These are phyloP conservation scores for Dendrocincla tyrannina DNA, from an alignment of 2,797 vertebrate genomes.

Conservation along the genomic window DNA sequence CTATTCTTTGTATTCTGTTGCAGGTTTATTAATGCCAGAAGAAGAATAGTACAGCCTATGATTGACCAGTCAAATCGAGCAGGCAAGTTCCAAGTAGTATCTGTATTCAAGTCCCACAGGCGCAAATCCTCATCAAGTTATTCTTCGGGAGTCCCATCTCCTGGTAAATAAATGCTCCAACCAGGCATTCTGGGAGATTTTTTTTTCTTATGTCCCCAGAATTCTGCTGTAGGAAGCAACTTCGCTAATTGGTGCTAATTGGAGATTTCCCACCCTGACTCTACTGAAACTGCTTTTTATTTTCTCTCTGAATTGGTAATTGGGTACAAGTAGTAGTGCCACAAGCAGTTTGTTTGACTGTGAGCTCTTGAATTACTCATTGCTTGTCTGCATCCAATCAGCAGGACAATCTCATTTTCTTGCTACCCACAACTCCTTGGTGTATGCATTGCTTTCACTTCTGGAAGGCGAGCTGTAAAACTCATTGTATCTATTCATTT, in stretches of 20 bases:
- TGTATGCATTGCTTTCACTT: slow-evolving; percentile 70
- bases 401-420: slow-evolving; percentile 77
- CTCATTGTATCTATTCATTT: slow-evolving; percentile 79
- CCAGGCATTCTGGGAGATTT: slow-evolving; percentile 80
- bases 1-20: slow-evolving; percentile 79
- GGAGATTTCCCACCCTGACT: slow-evolving; percentile 93
- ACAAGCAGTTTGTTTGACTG: slow-evolving; percentile 84
- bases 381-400: slow-evolving; percentile 77
- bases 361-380: slow-evolving; percentile 77
- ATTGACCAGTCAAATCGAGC: slow-evolving; percentile 99
- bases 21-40: slow-evolving; percentile 99
- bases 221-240: slow-evolving; percentile 83
- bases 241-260: slow-evolving; percentile 95
- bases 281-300: slow-evolving; percentile 87
- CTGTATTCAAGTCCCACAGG: slow-evolving; percentile 73
- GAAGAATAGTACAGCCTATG: slow-evolving; percentile 99
- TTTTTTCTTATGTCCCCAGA: slow-evolving; percentile 76
- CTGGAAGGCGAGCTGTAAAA: slow-evolving; percentile 73
- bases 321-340: slow-evolving; percentile 88
- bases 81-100: slow-evolving; percentile 87
- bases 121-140: slow-evolving; percentile 74
- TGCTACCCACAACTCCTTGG: slow-evolving; percentile 78
- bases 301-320: slow-evolving; percentile 92
- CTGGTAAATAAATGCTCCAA: slow-evolving; percentile 79
- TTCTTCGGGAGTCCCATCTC: slow-evolving; percentile 75